Base-by-base conservation (phyloP, 2,113 vertebrate species). In the Corvus moneduloides region DNA sequence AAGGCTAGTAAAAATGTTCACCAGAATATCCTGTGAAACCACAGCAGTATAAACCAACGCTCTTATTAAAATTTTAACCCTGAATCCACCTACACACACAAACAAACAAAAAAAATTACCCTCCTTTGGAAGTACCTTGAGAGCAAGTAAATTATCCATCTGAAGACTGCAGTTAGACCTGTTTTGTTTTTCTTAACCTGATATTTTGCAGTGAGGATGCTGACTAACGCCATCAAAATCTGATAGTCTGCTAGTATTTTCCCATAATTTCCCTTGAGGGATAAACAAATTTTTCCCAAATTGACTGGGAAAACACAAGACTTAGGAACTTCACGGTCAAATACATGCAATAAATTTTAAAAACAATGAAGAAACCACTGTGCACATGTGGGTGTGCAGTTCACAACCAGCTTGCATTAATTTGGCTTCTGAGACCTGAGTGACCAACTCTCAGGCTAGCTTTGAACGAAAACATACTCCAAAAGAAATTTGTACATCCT, bases 301-400 rank as follows among this genome's bases (percentile, higher is more conserved):
- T 37, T 96, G 95, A 96, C 89, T 95, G 94, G 91, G 95, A 96
- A 97, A 95, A 55, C 30, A 61, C 35, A 84, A 71, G 61, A 56
- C n/a, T 64, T 82, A 72, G 73, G 30, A 84, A 82, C 79, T 93
- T 89, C 55, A 18, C 54, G 78, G 77, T 41, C 62, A 91, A 77
- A 84, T 82, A 68, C 24, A 72, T 6, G 32, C 54, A 95, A 89
- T 55, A 79, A 76, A 62, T 79, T 58, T 88, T 61, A 54, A 84
- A 94, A 92, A 41, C 68, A 39, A 56, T 27, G 26, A 91, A 87
- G 69, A 92, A 90, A 92, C 37, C 62, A 68, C 33, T 33, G 51
- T 37, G 16, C 13, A 59, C 52, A 56, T 62, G 49, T 93, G 84
- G 81, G 89, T 51, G 62, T 73, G 54, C 49, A 78, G 44, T 91